phyloP scores from a whole-genome alignment of 2,888 invertebrate species.

The Mythimna lalbum region DNA sequence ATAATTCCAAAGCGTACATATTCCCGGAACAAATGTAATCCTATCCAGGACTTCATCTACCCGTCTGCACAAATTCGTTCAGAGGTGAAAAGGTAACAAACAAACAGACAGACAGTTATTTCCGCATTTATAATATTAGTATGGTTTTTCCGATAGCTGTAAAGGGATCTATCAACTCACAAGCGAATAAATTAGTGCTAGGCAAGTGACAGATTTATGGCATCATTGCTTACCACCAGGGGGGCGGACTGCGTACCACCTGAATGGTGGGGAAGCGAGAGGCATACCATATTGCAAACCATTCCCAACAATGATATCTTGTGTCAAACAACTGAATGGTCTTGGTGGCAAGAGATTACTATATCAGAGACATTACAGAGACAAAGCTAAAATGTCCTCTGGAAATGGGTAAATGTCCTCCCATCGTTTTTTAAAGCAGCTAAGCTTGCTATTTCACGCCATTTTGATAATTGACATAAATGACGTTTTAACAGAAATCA shows the following conservation, averaged over 20 bases:
- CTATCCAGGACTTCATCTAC: too few species aligned
- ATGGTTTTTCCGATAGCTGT: not conserved
- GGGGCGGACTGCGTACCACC: too few species aligned
- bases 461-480: not conserved
- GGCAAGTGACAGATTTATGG: too few species aligned
- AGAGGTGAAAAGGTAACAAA: not conserved
- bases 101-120: not conserved
- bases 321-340: not conserved
- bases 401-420: not conserved
- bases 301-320: not conserved
- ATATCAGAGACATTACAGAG: too few species aligned
- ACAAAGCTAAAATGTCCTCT: not conserved
- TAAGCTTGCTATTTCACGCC: not conserved
- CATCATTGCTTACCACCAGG: too few species aligned
- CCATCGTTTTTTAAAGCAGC: not conserved
- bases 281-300: not conserved
- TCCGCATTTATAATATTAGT: not conserved
- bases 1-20: too few species aligned
- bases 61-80: not conserved
- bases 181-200: not conserved
- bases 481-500: not conserved
- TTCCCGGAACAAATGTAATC: too few species aligned
- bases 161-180: not conserved
- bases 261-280: not conserved
- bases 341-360: not conserved